Conservation (phyloP, 2,113 vertebrate genomes). For the Solenodon paradoxus region DNA sequence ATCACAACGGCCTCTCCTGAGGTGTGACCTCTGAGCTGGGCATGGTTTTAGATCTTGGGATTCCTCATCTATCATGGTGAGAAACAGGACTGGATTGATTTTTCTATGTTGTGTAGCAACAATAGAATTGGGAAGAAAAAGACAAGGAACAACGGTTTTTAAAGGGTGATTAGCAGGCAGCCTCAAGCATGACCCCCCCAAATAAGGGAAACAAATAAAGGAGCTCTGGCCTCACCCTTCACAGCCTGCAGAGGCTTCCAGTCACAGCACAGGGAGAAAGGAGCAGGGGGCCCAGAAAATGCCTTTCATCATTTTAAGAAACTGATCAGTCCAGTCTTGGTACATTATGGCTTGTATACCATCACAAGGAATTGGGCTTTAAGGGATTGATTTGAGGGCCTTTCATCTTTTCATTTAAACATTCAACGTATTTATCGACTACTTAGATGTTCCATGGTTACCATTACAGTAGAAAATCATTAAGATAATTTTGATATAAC, state of each 20-base stretch:
- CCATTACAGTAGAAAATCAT: too few relatives aligned
- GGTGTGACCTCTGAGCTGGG: background rate
- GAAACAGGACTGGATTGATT: background rate
- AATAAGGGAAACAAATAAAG: background rate
- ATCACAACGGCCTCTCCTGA: background rate
- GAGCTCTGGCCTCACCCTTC: background rate
- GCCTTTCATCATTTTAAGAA: background rate
- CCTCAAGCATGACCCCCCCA: background rate
- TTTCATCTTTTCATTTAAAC: background rate
- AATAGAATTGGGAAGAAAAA: background rate
- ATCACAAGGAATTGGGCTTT: background rate
- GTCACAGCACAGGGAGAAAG: background rate
- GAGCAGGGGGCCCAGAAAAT: background rate
- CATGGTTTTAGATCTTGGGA: background rate
- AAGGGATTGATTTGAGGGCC: background rate
- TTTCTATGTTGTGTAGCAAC: background rate
- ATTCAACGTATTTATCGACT: background rate
- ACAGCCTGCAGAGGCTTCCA: background rate
- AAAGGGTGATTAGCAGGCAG: background rate
- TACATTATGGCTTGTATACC: background rate
- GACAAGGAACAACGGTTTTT: background rate
- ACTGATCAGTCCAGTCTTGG: background rate
- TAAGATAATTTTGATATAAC: too few relatives aligned
- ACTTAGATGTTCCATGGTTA: background rate
- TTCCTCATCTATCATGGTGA: background rate